Evolutionary conservation across 2,797 vertebrate species (phyloP), one percentile per base, ranked within the genome.

Genomic region (Microctenopoma stevenorrisi): DNA sequence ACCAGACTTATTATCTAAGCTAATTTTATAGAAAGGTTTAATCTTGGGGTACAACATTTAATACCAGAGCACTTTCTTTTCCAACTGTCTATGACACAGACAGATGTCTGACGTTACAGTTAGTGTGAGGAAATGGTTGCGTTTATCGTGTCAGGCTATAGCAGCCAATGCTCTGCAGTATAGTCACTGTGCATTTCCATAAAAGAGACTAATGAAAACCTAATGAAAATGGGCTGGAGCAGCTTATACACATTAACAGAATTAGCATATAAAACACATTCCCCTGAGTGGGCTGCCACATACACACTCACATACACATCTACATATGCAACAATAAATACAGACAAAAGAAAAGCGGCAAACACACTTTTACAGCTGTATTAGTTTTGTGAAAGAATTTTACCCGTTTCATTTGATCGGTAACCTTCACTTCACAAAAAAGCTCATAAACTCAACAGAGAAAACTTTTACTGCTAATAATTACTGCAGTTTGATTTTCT

Each of bases 211-310:
- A 92, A 94, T 92, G 91, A 91, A 90, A 93, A 86, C 66, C 87
- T 94, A 93, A 94, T 93, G 91, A 91, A 85, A 91, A 92, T 79
- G 87, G 87, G 90, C 89, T 82, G 72, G 64, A 86, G 85, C 87
- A 88, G 89, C 87, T 92, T 88, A 88, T 87, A 83, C 79, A 83
- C 89, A 89, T 93, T 92, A 93, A 81, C 88, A 72, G 18, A 89
- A 93, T 93, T 91, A 89, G 85, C 91, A 89, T 91, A 91, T 92
- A 92, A 93, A 91, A 88, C 77, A 81, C 85, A 90, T 88, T 87
- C 74, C 71, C 81, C 76, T 66, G 76, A 78, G 77, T 70, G 65
- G 56, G 44, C 79, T 42, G 52, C 42, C 64, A 42, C 47, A 67
- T 22, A 22, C 47, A 67, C 56, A 54, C 56, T n/a, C 68, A 54